Conservation (phyloP, 1,140 invertebrate genomes). For the Drosophila nikananu region DNA sequence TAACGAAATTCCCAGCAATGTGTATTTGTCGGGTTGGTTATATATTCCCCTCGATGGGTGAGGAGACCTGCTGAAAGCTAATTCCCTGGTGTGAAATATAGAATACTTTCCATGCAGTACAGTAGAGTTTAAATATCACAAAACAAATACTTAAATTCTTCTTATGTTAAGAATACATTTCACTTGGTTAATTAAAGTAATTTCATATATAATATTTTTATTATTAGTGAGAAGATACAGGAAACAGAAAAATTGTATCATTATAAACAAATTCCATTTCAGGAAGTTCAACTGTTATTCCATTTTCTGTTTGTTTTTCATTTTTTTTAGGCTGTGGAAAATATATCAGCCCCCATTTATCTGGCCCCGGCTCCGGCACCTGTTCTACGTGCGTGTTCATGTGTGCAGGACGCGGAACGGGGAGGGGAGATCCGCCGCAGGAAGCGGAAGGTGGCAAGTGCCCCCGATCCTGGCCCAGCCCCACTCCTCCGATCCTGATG, state of each 20-base stretch:
- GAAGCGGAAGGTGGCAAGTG: slow-evolving; percentile 4
- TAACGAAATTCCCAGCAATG: background rate
- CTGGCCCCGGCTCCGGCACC: slow-evolving; percentile 17
- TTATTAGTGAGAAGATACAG: background rate
- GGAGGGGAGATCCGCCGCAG: slow-evolving; percentile 10
- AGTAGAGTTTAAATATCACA: background rate
- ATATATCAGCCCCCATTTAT: slow-evolving; percentile 40
- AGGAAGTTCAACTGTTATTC: slow-evolving; percentile 1
- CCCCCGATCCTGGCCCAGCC: slow-evolving; percentile 5
- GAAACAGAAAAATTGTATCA: background rate
- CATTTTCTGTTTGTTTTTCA: background rate
- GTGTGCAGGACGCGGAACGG: slow-evolving; percentile 21
- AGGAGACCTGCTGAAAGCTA: background rate
- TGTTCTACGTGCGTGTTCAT: slow-evolving; percentile 44
- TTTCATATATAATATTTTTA: background rate
- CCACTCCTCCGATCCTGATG: slow-evolving; percentile 52
- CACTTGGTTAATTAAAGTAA: too few species aligned
- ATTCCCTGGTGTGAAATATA: background rate
- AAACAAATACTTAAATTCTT: background rate
- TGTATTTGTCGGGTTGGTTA: background rate
- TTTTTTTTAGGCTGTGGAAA: background rate
- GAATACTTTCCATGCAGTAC: too few species aligned
- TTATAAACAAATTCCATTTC: slow-evolving; percentile 1
- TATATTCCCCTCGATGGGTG: background rate
- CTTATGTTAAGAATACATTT: background rate